Percentiles rank a stretch among this genome's conserved stretches.
phyloP scores from a whole-genome alignment of 1,140 invertebrate genomes.

The Panagrolaimus sp. region DNA sequence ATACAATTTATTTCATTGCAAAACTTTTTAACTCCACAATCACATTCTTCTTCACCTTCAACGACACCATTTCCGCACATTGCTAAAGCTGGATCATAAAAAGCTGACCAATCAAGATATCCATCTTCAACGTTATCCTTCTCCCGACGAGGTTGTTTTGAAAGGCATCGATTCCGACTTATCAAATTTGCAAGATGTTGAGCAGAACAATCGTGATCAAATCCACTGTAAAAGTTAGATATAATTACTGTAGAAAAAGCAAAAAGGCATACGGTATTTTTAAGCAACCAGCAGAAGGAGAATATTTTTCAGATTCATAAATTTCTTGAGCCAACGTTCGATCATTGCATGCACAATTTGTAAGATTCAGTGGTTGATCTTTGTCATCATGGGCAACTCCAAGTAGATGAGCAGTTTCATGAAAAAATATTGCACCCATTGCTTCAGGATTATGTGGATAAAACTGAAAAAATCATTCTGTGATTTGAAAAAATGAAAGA shows the following conservation, averaged over 20 bases:
- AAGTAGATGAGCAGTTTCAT: constrained; percentile 7
- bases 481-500: not conserved
- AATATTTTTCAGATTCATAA: not conserved
- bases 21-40: not conserved
- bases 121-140: constrained; percentile 2
- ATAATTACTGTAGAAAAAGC: not conserved
- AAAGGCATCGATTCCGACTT: not conserved
- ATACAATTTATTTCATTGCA: constrained; percentile 14
- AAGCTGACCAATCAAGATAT: constrained; percentile 6
- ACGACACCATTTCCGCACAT: constrained; percentile 3
- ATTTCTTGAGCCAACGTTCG: not conserved
- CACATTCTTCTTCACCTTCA: constrained; percentile 6
- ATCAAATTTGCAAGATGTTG: constrained; percentile 10
- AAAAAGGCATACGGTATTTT: not conserved
- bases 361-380: not conserved
- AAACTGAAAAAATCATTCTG: constrained; percentile 6
- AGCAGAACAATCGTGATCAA: not conserved
- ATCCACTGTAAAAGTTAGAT: constrained; percentile 8
- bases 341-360: not conserved
- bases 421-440: constrained; percentile 12
- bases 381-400: not conserved
- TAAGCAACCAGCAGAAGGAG: not conserved
- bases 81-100: not conserved
- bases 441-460: constrained; percentile 14
- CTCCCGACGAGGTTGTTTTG: not conserved